phyloP scores from a whole-genome alignment of 2,113 vertebrate species.

The Meles meles region DNA sequence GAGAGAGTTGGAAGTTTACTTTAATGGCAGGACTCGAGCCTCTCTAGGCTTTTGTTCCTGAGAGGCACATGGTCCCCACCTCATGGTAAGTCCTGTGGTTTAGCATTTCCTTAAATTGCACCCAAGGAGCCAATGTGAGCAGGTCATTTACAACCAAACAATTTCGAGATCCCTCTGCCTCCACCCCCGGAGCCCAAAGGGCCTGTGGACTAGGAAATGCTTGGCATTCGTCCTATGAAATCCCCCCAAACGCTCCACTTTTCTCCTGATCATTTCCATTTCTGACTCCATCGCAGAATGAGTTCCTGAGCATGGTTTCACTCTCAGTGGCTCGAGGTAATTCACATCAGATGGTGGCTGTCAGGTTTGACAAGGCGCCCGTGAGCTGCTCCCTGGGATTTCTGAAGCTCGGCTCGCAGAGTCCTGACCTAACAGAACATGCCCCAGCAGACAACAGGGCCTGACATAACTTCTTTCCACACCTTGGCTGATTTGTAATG shows the following conservation, averaged over 20 bases:
- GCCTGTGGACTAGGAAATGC: neutral
- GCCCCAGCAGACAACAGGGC: neutral
- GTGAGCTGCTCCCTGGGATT: neutral
- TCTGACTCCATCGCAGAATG: neutral
- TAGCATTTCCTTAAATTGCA: neutral
- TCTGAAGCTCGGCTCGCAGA: neutral
- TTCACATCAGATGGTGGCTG: slow-evolving; percentile 31
- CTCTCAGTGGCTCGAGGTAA: neutral
- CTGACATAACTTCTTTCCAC: slow-evolving; percentile 24
- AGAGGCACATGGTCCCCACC: neutral
- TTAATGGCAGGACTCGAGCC: neutral
- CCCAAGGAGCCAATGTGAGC: neutral
- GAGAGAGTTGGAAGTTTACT: neutral
- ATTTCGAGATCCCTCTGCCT: neutral
- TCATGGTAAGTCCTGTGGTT: neutral
- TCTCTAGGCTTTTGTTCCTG: neutral
- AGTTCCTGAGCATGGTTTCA: neutral
- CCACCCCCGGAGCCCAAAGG: neutral
- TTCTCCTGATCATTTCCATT: neutral
- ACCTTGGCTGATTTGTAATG: neutral
- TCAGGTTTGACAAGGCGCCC: neutral
- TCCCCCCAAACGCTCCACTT: neutral
- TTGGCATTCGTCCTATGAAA: neutral
- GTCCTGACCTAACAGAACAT: slow-evolving; percentile 37
- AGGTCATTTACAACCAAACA: neutral